Conservation (phyloP, 2,888 invertebrate species). For the Polymixis flavicincta region DNA sequence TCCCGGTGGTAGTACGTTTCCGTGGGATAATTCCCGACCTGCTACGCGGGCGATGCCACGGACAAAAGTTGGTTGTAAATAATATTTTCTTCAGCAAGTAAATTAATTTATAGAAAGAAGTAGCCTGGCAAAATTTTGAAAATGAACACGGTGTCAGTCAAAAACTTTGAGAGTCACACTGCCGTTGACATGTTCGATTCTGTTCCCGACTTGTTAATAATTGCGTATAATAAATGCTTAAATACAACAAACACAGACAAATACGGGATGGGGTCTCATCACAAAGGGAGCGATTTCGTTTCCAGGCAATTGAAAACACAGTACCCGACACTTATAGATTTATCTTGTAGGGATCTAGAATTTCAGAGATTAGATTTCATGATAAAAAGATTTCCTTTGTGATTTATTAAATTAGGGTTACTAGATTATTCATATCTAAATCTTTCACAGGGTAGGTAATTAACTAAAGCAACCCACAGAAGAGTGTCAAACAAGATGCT, state of each 20-base stretch:
- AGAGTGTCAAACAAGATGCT: neutral
- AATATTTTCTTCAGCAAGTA: neutral
- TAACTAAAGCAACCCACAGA: neutral
- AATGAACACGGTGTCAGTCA: too few relatives aligned
- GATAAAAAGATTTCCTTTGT: neutral
- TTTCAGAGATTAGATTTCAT: constrained; percentile 27
- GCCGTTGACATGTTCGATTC: constrained; percentile 76
- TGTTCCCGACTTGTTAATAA: constrained; percentile 88
- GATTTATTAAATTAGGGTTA: neutral
- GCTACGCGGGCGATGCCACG: neutral
- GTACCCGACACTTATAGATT: constrained; percentile 24
- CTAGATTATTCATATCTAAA: neutral
- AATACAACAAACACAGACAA: constrained; percentile 88
- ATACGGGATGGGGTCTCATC: constrained; percentile 84
- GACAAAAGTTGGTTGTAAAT: neutral
- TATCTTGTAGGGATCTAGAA: constrained; percentile 37
- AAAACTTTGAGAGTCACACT: constrained; percentile 76
- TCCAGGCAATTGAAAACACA: constrained; percentile 76
- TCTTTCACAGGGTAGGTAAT: neutral
- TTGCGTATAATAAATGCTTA: constrained; percentile 89
- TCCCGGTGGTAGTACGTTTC: neutral
- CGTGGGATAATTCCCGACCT: neutral
- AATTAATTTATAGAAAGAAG: neutral
- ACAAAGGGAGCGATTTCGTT: constrained; percentile 80
- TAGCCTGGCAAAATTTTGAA: neutral